phyloP scores from a whole-genome alignment of 2,113 vertebrate species.

The Polypterus senegalus region DNA sequence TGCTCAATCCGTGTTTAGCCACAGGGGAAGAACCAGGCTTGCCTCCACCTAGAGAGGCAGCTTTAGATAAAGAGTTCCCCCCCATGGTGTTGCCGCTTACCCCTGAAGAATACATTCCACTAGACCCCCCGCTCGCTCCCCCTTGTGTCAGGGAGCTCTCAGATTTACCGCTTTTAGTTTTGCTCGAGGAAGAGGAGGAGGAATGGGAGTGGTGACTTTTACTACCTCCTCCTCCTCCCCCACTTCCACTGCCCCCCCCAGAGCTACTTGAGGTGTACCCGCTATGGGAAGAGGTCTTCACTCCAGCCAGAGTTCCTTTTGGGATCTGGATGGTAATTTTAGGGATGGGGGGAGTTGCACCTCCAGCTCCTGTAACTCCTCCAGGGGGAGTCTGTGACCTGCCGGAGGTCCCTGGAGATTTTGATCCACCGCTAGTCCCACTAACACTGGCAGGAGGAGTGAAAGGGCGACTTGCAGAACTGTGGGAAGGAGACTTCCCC shows the following conservation, averaged over 20 bases:
- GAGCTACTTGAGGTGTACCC: slow-evolving; percentile 85
- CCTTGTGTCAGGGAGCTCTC: slow-evolving; percentile 73
- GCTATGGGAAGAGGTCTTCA: slow-evolving; percentile 82
- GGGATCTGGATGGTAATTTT: slow-evolving; percentile 97
- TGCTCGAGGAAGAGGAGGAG: slow-evolving; percentile 77
- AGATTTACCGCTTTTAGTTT: slow-evolving; percentile 84
- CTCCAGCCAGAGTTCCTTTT: slow-evolving; percentile 84
- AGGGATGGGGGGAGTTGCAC: slow-evolving; percentile 86
- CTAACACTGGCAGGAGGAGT: slow-evolving; percentile 84
- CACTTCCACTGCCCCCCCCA: slow-evolving; percentile 45
- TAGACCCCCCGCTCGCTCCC: slow-evolving; percentile 68
- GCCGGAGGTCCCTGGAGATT: slow-evolving; percentile 89
- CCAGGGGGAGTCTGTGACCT: slow-evolving; percentile 88
- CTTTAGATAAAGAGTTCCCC: slow-evolving; percentile 68
- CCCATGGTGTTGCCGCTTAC: slow-evolving; percentile 39
- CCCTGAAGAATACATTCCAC: slow-evolving; percentile 54
- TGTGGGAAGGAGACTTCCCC: slow-evolving; percentile 88
- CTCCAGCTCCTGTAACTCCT: slow-evolving; percentile 25
- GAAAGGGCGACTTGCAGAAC: slow-evolving; percentile 77
- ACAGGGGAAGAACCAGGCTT: slow-evolving; percentile 69
- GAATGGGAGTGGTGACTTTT: slow-evolving; percentile 93
- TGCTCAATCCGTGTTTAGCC: slow-evolving; percentile 66
- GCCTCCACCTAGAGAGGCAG: slow-evolving; percentile 59
- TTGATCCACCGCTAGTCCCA: slow-evolving; percentile 74
- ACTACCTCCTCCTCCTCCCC: slow-evolving; percentile 41